These are phyloP conservation scores for Harpagoxenus sublaevis DNA, from an alignment of 2,888 invertebrate genomes.

Conservation along the genomic window DNA sequence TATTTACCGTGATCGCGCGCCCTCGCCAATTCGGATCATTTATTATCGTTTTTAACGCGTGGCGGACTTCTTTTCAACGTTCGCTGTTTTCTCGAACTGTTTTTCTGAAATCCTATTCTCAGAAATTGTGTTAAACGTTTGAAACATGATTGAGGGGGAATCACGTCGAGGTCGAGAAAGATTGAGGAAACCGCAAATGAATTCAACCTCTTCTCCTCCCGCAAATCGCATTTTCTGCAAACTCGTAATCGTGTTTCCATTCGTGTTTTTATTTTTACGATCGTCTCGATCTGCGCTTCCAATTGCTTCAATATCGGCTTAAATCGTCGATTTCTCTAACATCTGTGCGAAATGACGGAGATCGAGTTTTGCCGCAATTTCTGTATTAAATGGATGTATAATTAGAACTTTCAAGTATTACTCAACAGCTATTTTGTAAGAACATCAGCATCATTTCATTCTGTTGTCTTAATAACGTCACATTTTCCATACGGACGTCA, in stretches of 20 bases:
- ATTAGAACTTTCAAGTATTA: neutral
- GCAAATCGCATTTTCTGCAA: slow-evolving; percentile 59
- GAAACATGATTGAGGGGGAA: slow-evolving; percentile 28
- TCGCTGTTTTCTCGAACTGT: neutral
- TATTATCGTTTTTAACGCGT: slow-evolving; percentile 59
- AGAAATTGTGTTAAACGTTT: slow-evolving; percentile 7
- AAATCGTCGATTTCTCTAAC: slow-evolving; percentile 12
- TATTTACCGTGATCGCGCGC: slow-evolving; percentile 58
- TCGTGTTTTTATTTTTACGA: slow-evolving; percentile 56
- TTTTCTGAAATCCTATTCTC: neutral
- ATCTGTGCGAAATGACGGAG: neutral
- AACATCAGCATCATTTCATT: neutral
- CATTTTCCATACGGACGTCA: neutral
- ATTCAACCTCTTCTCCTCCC: slow-evolving; percentile 23
- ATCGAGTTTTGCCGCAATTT: slow-evolving; percentile 1
- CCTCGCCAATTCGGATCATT: slow-evolving; percentile 52
- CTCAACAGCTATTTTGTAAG: neutral
- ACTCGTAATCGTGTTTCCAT: slow-evolving; percentile 64
- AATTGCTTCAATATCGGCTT: slow-evolving; percentile 49
- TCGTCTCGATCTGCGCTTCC: slow-evolving; percentile 54
- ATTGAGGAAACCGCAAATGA: slow-evolving; percentile 43
- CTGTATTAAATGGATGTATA: neutral
- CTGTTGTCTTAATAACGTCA: neutral
- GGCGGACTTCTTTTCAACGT: slow-evolving; percentile 17
- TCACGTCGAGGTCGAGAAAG: slow-evolving; percentile 23